phyloP scores from a whole-genome alignment of 92 coral and sea anemone genomes.

The Zoanthus sansibaricus region DNA sequence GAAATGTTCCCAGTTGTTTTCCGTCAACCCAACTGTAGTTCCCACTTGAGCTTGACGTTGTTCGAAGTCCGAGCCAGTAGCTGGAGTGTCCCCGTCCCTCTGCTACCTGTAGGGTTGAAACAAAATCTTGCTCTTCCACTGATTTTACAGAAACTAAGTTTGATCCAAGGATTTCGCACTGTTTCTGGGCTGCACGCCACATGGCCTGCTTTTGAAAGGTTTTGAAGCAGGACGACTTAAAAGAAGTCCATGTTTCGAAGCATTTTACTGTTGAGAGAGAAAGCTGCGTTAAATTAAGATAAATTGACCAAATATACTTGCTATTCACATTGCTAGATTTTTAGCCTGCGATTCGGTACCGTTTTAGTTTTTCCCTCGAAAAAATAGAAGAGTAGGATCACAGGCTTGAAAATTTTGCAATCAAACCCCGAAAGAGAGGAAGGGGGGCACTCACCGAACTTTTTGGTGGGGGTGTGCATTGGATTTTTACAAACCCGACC shows the following conservation, averaged over 20 bases:
- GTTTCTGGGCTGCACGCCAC: conserved; percentile 3
- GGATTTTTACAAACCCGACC: too few species aligned
- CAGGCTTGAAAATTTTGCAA: too few species aligned
- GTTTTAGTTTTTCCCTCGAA: too few species aligned
- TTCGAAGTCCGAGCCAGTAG: conserved; percentile 18
- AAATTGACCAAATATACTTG: too few species aligned
- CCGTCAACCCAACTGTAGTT: conserved; percentile 14
- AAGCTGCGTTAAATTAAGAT: not conserved
- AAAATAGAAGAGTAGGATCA: too few species aligned
- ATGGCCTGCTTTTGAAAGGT: not conserved
- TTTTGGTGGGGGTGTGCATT: too few species aligned
- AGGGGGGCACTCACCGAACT: too few species aligned
- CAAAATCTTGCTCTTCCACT: conserved; percentile 7
- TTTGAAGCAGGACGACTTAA: not conserved
- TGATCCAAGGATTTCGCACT: not conserved
- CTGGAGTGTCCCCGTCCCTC: not conserved
- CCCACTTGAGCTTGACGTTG: not conserved
- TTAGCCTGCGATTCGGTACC: too few species aligned
- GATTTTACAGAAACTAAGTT: conserved; percentile 21
- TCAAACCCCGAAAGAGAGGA: too few species aligned
- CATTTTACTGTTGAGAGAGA: conserved; percentile 1
- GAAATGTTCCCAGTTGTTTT: not conserved
- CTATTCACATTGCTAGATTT: too few species aligned
- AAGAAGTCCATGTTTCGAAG: not conserved
- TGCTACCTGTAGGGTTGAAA: not conserved